Base-by-base conservation (phyloP, 2,113 vertebrate species). In the Plectropomus leopardus region DNA sequence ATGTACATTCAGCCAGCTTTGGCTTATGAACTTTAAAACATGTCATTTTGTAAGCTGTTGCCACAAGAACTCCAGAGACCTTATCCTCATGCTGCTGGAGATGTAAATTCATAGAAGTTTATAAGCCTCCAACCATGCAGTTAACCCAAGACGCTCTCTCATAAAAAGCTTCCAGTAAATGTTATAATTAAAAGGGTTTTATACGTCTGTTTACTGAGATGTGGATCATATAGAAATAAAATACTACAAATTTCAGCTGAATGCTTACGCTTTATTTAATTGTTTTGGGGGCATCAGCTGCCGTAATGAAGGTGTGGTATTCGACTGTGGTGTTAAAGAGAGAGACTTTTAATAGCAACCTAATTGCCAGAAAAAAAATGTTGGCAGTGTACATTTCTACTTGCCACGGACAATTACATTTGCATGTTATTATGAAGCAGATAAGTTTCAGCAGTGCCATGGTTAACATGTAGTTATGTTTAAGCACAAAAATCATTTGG, bases 11-110 rank as follows among this genome's bases (percentile, higher is more conserved):
- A 47, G 21, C 26, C 47, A 30, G 64, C 3, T 47, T 61, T 42
- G 24, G 32, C 10, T 51, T 57, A 53, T 74, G 23, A 53, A 55
- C 57, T 64, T 64, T 14, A 30, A 74, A 68, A 64, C 51, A 26
- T 58, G 36, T 47, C 9, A 8, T 74, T 78, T 82, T 78, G 44
- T 23, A 47, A 78, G 24, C 24, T 69, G 44, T 66, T 78, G 32
- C 40, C 30, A 54, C 42, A 75, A 3, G 26, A 61, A 74, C n/a
- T 48, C 13, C 4, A 70, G 36, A 50, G 44, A 28, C 40, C 50
- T 32, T 28, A 21, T 78, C 58, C 57, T 78, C 50, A 51, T 70
- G 45, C 50, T 47, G 4, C 36, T 19, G 36, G 16, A 67, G 55
- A 17, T 47, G 58, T 34, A 53, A 13, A 59, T 34, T 40, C 26